Base-by-base conservation (phyloP, 2,888 invertebrate species). In the Hirudinaria manillensis region DNA sequence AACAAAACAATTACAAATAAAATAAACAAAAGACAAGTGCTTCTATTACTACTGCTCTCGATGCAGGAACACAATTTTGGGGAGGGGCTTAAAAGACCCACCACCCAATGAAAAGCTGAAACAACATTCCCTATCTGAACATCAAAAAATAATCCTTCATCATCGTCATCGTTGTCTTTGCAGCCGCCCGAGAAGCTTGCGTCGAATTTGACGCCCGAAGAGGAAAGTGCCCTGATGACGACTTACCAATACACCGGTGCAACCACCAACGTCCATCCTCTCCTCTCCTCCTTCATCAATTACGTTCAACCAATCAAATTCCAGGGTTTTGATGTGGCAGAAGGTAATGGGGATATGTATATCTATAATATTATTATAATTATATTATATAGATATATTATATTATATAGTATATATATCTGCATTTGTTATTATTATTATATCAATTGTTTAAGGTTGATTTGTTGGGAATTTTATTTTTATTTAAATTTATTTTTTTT, bases 231-330 rank as follows among this genome's bases (percentile, higher is more conserved):
- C n/a, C 75, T 78, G 29, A 72, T 78, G 76, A 78, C 86, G 13
- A 85, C 85, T 76, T 88, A 88, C 79, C 91, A 92, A 77, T 96
- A 99, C 87, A 95, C 94, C 0, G 94, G 73, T 72, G 98, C 98
- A 80, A 98, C 98, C 74, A 96, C 96, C 78, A 97, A 96, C 86
- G 97, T 99, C 77, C 99, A 99, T 87, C 99, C 99, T 10, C 94
- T 94, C 91, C 89, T 99, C 36, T 98, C 97, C 74, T 94, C 96
- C 76, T 93, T 99, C 92, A 93, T 99, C 84, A 99, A 99, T 89
- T 99, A 99, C 88, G 96, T 97, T 75, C 97, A 98, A 88, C 99
- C 99, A 16, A 92, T 99, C 84, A 99, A 99, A 88, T 99, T 99
- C 88, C 92, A 92, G 86, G 93, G 94, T 80, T 99, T 99, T 86